These are phyloP conservation scores for Vanessa cardui DNA, from an alignment of 2,888 invertebrate genomes.

Conservation along the genomic window DNA sequence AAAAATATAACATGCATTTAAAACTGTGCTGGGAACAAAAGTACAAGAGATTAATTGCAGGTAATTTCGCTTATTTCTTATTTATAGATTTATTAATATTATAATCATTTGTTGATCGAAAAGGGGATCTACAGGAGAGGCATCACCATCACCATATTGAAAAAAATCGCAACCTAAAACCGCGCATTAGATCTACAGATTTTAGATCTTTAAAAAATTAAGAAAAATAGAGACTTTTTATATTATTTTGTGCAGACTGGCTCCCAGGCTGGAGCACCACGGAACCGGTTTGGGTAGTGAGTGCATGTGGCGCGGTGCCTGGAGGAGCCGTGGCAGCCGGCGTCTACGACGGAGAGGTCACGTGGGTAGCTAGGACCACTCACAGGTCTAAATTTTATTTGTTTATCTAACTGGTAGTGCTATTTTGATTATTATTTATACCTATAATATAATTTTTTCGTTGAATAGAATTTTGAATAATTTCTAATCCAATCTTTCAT, in stretches of 20 bases:
- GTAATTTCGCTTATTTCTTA: conserved; percentile 43
- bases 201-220: no score
- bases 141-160: no score
- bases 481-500: no score
- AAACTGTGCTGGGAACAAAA: conserved; percentile 66
- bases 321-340: conserved; percentile 73
- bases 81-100: no score
- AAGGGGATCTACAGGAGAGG: no score
- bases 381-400: conserved; percentile 54
- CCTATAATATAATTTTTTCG: no score
- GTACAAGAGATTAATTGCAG: conserved; percentile 57
- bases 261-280: conserved; percentile 56
- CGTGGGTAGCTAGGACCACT: conserved; percentile 71
- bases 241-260: conserved; percentile 52
- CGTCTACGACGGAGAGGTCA: conserved; percentile 57
- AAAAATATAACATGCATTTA: conserved; percentile 61
- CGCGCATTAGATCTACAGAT: no score
- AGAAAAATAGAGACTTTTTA: no score
- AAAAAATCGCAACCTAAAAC: no score
- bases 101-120: no score
- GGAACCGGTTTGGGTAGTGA: conserved; percentile 73
- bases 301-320: conserved; percentile 73
- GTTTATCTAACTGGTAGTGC: background rate
- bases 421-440: no score
- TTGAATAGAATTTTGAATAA: no score